Base-by-base conservation (phyloP, 2,888 invertebrate genomes). In the Colletes collaris region DNA sequence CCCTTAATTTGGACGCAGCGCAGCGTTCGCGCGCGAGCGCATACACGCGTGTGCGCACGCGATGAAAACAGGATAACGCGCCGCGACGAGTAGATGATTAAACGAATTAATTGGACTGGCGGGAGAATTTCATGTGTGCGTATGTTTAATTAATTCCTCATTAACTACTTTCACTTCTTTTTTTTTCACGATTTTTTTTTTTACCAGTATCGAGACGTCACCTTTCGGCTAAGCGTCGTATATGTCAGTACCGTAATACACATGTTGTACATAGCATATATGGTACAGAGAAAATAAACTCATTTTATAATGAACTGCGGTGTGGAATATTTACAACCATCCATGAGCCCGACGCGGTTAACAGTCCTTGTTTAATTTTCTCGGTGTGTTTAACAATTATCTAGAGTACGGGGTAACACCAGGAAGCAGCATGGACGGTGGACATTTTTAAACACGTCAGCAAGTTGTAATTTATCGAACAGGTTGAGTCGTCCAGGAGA, bases 251-350 rank as follows among this genome's bases (percentile, higher is more conserved):
- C 92, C 91, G 90, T 91, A 91, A 84, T 79, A 85, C 76, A 85
- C 83, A 91, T 88, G 90, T 91, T 92, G 92, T 92, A 92, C 91
- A 92, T 91, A 92, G 89, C 90, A 88, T 91, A 91, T 92, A 90
- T 91, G 92, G 92, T 92, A 92, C 90, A 89, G 92, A 91, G 91
- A 84, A 92, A 92, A 93, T 92, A 93, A 93, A 92, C 92, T 92
- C 92, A 92, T 92, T 92, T 92, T 92, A 90, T 92, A 92, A 92
- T 90, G 91, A 92, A 91, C 65, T 65, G 27, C 49, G 37, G 68
- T 37, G 63, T 60, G 64, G 5, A 16, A 50, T 70, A 66, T 59
- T 66, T 49, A 4, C 6, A 10, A 3, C 52, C 13, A 50, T 13
- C 46, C 19, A 0, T 16, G 37, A 1, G n/a, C n/a, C 0, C n/a